These are phyloP conservation scores for Erebia ligea DNA, from an alignment of 2,888 invertebrate species.

Conservation along the genomic window DNA sequence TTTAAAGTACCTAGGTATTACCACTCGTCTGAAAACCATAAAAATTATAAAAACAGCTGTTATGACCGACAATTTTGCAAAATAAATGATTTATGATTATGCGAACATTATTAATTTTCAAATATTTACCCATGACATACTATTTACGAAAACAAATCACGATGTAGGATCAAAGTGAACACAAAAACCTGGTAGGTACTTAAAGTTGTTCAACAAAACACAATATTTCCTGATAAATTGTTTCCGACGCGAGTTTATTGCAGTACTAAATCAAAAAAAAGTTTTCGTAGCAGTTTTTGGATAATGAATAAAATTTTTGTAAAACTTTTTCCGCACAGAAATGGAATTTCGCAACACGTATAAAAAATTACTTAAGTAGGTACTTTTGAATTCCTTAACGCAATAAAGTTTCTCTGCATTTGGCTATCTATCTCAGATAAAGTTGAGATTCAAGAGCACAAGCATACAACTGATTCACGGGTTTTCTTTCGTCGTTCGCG, in stretches of 20 bases:
- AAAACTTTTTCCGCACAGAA: constrained; percentile 4
- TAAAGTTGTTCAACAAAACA: constrained; percentile 4
- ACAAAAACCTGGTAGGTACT: neutral
- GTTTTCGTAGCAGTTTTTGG: constrained; percentile 4
- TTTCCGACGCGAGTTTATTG: constrained; percentile 15
- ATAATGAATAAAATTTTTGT: constrained; percentile 6
- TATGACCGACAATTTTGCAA: too few relatives aligned
- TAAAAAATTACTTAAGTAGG: neutral
- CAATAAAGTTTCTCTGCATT: neutral
- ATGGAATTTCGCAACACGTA: neutral
- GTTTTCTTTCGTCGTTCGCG: too few relatives aligned
- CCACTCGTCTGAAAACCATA: too few relatives aligned
- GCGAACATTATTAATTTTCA: neutral
- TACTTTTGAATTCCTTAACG: neutral
- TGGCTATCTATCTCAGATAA: neutral
- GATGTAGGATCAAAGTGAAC: constrained; percentile 13
- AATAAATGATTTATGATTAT: neutral
- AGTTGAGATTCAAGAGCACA: neutral
- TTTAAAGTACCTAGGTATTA: too few relatives aligned
- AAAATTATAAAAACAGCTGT: too few relatives aligned
- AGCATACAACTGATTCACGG: neutral
- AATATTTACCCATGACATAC: neutral
- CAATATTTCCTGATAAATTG: constrained; percentile 9
- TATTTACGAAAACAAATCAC: constrained; percentile 13
- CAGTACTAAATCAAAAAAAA: constrained; percentile 22